Base-by-base conservation (phyloP, 2,888 invertebrate genomes). In the Nowickia ferox region DNA sequence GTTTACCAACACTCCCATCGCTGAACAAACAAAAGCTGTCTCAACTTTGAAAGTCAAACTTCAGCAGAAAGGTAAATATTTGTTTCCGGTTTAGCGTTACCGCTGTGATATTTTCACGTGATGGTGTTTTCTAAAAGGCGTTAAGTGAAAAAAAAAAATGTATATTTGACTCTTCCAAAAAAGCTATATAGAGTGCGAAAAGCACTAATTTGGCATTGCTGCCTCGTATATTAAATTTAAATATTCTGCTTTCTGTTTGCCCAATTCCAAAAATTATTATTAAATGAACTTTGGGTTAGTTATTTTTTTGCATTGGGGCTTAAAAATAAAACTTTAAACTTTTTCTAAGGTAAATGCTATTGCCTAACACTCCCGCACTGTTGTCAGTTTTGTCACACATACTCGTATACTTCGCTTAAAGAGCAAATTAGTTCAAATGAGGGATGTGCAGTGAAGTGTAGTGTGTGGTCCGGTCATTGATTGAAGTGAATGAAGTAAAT, bases 401-500 rank as follows among this genome's bases (percentile, higher is more conserved):
- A 75, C 44, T 55, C 44, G 69, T 61, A 69, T 59, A 38, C 53
- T 68, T 30, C 19, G 22, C 22, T 46, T 22, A 55, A 75, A 53
- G 53, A 69, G 74, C 46, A 81, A 81, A 81, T 75, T 68, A 68
- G 68, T 75, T 75, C 61, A 61, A 46, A 51, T 74, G 81, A 61
- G 81, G 68, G 38, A 17, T 51, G 66, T 59, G n/a, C n/a, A 51
- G 66, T 80, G 74, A 51, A 75, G 75, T 75, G 51, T 61, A 44
- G 19, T 59, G 53, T 75, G 63, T 75, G 51, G 77, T 68, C 69
- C 9, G 71, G 65, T 22, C 68, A 75, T 75, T 75, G 68, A 75
- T 61, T 59, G 63, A 75, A 75, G 44, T 81, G 61, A 81, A 81
- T 81, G 81, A 81, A 81, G 81, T 75, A 75, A 68, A 75, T 68